Conservation (phyloP, 64 coral and sea anemone species). For the Platygyra sinensis region DNA sequence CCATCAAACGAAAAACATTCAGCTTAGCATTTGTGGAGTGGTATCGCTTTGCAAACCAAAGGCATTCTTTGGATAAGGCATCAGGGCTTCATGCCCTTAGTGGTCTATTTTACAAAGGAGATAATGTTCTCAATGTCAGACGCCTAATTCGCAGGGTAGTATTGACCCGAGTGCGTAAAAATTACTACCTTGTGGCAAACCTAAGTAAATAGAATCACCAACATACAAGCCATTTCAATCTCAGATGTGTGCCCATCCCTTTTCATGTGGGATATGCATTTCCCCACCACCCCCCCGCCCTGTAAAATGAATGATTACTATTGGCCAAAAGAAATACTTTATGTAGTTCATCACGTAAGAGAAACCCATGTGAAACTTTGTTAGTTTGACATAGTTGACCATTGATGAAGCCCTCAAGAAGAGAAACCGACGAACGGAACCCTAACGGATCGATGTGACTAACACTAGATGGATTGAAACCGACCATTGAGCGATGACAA, state of each 20-base stretch:
- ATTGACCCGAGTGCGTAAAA: not conserved
- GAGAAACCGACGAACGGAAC: too few relatives aligned
- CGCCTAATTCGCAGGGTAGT: conserved; percentile 30
- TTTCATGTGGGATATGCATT: too few relatives aligned
- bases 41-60: conserved; percentile 29
- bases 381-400: too few relatives aligned
- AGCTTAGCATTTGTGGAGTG: conserved; percentile 14
- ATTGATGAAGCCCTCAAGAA: too few relatives aligned
- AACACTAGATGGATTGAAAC: too few relatives aligned
- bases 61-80: not conserved
- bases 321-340: too few relatives aligned
- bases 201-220: not conserved
- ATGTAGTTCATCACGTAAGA: too few relatives aligned
- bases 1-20: not conserved
- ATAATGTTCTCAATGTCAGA: conserved; percentile 23
- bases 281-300: too few relatives aligned
- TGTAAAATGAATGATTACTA: too few relatives aligned
- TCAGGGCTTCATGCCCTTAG: conserved; percentile 25
- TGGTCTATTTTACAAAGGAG: conserved; percentile 2
- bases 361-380: too few relatives aligned
- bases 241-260: not conserved
- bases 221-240: not conserved
- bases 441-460: too few relatives aligned
- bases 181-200: conserved; percentile 22
- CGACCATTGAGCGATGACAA: too few relatives aligned